Base-by-base conservation (phyloP, 1,140 invertebrate species). In the Mylabris phalerata region DNA sequence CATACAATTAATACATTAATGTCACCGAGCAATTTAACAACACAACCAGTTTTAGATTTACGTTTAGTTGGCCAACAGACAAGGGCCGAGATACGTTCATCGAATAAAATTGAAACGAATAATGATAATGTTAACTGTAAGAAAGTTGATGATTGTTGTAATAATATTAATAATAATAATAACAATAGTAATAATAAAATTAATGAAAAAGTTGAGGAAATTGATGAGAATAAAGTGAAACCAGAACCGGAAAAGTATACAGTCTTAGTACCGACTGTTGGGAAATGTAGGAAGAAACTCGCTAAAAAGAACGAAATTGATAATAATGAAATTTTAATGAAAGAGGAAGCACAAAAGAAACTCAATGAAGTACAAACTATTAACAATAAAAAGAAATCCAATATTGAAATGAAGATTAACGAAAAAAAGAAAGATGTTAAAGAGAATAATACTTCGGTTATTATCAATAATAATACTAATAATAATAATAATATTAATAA, bases 11-110 rank as follows among this genome's bases (percentile, higher is more conserved):
- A 41, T 9, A 61, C 63, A 9, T 55, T 68, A 11, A 54, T 68
- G 6, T 46, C 60, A 6, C 66, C 64, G 5, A 78, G 75, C 51
- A 76, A 74, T 56, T 75, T 76, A 13, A 68, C 78, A 0, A 70
- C 80, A 1, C 79, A 82, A 55, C 79, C 80, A 2, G 78, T 82
- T 0, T 69, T 86, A 7, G 83, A 86, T 73, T 71, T 86, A n/a
- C 74, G 83, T 25, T 50, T 68, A 27, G 60, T 72, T 5, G 70
- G 67, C 19, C 61, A 67, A 39, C 63, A 73, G 61, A 63, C 68
- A 7, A 65, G 63, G 57, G 65, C 65, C 47, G 68, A 69, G 61
- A 67, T 74, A 32, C 67, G 64, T 54, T 63, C 55, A 45, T 50
- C 63, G 52, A 55, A 41, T 48, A 68, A 63, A 46, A 25, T 41